Evolutionary conservation across 2,113 vertebrate genomes (phyloP).

Genomic region (Nibea albiflora): DNA sequence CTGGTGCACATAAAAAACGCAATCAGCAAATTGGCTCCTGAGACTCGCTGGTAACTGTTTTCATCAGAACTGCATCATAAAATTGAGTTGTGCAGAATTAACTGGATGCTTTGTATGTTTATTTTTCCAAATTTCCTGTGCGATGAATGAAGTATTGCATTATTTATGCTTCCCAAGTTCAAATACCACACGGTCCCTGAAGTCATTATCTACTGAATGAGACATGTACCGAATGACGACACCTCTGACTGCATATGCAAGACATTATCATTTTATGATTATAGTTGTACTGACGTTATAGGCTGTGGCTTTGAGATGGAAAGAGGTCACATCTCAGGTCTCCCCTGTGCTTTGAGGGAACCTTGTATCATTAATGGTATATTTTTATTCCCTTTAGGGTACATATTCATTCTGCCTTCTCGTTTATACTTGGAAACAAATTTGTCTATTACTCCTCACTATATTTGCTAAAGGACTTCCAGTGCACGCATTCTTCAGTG

Average conservation of each 20-base stretch:
- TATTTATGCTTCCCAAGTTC: slow-evolving; percentile 65
- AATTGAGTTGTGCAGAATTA: slow-evolving; percentile 21
- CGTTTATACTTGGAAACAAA: slow-evolving; percentile 5
- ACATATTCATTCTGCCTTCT: background rate
- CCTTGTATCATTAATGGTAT: background rate
- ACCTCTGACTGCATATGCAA: slow-evolving; percentile 28
- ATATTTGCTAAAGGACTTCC: slow-evolving; percentile 3
- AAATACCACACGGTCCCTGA: slow-evolving; percentile 58
- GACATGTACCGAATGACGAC: slow-evolving; percentile 38
- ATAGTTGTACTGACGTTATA: slow-evolving; percentile 5
- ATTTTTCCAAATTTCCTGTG: slow-evolving; percentile 59
- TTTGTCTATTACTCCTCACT: background rate
- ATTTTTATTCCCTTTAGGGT: slow-evolving; percentile 2
- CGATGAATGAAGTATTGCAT: slow-evolving; percentile 37
- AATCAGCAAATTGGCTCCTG: slow-evolving; percentile 40
- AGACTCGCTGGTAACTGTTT: slow-evolving; percentile 35
- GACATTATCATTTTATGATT: slow-evolving; percentile 46
- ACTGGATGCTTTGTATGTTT: slow-evolving; percentile 55
- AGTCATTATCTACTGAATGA: slow-evolving; percentile 67
- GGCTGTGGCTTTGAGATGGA: background rate
- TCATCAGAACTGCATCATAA: slow-evolving; percentile 47
- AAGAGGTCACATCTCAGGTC: slow-evolving; percentile 23
- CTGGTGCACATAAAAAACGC: slow-evolving; percentile 44
- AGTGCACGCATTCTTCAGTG: background rate
- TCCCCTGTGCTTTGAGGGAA: background rate